phyloP scores from a whole-genome alignment of 2,888 invertebrate species.

The Plebejus anna region DNA sequence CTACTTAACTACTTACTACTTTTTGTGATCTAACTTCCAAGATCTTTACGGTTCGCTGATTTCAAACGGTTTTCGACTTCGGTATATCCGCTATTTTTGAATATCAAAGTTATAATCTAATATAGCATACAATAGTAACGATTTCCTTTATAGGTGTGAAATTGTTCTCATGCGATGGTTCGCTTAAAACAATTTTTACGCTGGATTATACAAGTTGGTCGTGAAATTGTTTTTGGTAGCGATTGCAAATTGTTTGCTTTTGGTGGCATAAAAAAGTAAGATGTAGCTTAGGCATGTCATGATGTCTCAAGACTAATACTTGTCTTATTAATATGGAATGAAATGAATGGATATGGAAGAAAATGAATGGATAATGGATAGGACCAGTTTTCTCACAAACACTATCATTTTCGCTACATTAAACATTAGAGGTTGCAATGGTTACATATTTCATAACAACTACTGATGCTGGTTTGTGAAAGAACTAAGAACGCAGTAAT shows the following conservation, averaged over 20 bases:
- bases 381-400: too few species aligned
- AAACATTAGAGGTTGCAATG: background rate
- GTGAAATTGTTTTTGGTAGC: background rate
- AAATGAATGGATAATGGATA: too few species aligned
- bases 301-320: too few species aligned
- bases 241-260: background rate
- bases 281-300: background rate
- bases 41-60: conserved; percentile 5
- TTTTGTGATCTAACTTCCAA: conserved; percentile 2
- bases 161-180: conserved; percentile 54
- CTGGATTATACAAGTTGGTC: conserved; percentile 32
- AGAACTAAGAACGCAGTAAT: background rate
- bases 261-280: background rate
- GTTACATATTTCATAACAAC: background rate
- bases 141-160: conserved; percentile 54
- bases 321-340: too few species aligned
- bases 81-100: background rate
- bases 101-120: conserved; percentile 29
- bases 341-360: too few species aligned
- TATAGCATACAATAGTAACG: conserved; percentile 44
- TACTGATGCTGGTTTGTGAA: background rate
- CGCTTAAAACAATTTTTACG: conserved; percentile 45
- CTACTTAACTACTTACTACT: background rate
- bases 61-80: background rate
- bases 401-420: too few species aligned